Percentiles rank a stretch among this genome's conserved stretches.
phyloP scores from a whole-genome alignment of 2,113 vertebrate genomes.

The Ibidorhyncha struthersii region DNA sequence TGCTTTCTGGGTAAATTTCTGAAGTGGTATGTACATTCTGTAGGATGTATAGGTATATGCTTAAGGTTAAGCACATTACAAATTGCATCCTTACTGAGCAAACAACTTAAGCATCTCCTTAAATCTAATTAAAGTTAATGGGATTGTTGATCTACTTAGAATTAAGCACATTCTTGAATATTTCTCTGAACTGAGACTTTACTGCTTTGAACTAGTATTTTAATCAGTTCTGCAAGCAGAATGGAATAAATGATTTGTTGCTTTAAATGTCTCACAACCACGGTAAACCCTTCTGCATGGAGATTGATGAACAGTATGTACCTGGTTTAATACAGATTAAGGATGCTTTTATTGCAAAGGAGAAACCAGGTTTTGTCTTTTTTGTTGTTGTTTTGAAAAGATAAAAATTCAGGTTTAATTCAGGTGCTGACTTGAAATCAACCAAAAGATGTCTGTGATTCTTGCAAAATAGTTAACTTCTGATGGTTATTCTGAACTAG shows the following conservation, averaged over 20 bases:
- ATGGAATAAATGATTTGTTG: background rate
- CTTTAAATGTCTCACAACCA: background rate
- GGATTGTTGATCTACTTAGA: background rate
- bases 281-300: background rate
- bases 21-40: background rate
- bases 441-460: background rate
- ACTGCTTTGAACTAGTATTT: background rate
- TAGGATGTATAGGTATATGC: background rate
- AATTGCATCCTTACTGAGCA: background rate
- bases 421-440: background rate
- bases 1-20: background rate
- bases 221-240: background rate
- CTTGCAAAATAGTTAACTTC: background rate
- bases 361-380: background rate
- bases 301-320: background rate
- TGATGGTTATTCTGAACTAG: background rate
- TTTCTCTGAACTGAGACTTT: background rate
- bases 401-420: background rate
- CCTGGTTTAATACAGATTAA: background rate
- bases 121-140: background rate
- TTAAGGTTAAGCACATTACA: background rate
- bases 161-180: background rate
- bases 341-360: background rate
- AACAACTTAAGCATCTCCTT: background rate
- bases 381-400: background rate